Evolutionary conservation across 2,797 vertebrate genomes (phyloP).

Genomic region (Gymnoscopelus microlampas): DNA sequence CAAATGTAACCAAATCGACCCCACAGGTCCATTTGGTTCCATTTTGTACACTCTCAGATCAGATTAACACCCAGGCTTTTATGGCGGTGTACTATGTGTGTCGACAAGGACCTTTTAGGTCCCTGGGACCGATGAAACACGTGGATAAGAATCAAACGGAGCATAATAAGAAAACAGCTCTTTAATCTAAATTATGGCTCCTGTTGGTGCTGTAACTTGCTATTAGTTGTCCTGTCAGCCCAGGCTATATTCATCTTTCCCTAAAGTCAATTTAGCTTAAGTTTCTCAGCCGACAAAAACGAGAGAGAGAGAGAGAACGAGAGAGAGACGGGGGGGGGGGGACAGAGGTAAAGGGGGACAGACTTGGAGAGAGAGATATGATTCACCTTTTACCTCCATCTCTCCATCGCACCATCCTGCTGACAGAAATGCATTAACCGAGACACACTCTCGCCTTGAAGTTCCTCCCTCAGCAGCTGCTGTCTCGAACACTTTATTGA

Average conservation of each 20-base stretch:
- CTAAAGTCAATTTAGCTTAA: conserved; percentile 18
- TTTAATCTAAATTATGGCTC: conserved; percentile 30
- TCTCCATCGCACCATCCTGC: conserved; percentile 53
- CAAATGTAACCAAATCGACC: no score
- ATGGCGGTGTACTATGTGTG: background rate
- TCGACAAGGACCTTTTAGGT: conserved; percentile 43
- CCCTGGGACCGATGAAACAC: conserved; percentile 40
- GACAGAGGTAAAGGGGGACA: conserved; percentile 3
- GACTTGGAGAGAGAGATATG: conserved; percentile 32
- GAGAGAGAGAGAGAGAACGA: background rate
- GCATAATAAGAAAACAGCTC: conserved; percentile 29
- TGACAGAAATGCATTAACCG: conserved; percentile 81
- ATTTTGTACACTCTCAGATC: no score
- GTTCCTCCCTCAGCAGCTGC: conserved; percentile 75
- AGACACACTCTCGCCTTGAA: conserved; percentile 69
- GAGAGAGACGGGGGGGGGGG: background rate
- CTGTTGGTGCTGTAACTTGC: background rate
- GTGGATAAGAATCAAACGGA: conserved; percentile 39
- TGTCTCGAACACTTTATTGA: conserved; percentile 80
- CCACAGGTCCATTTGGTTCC: no score
- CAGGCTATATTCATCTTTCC: background rate
- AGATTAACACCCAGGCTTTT: no score
- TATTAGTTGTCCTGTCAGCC: conserved; percentile 20
- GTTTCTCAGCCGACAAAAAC: conserved; percentile 20
- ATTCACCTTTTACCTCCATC: conserved; percentile 41